Evolutionary conservation across 2,113 vertebrate species (phyloP).

Genomic region (Lepus europaeus): DNA sequence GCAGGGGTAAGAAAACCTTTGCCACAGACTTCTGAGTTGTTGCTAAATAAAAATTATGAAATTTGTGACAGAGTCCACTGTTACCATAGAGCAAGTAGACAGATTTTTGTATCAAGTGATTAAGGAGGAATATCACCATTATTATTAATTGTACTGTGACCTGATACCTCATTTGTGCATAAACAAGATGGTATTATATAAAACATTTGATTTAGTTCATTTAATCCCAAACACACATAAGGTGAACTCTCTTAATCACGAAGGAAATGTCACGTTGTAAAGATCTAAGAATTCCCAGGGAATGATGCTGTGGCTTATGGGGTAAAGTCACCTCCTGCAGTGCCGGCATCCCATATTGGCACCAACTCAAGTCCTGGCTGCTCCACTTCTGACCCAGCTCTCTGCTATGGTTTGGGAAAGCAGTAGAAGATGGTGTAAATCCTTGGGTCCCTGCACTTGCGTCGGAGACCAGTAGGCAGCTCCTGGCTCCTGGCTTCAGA

Average conservation of each 20-base stretch:
- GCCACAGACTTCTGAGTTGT: neutral
- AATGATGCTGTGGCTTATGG: too few relatives aligned
- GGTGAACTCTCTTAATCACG: neutral
- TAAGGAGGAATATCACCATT: neutral
- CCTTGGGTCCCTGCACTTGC: too few relatives aligned
- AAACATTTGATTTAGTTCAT: neutral
- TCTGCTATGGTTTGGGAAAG: too few relatives aligned
- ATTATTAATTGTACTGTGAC: neutral
- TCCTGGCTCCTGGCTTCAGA: too few relatives aligned
- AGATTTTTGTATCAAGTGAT: neutral
- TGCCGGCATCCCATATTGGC: too few relatives aligned
- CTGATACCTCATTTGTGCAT: neutral
- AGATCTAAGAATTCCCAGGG: neutral
- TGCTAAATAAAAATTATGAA: slow-evolving; percentile 48
- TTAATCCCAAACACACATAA: slow-evolving; percentile 9
- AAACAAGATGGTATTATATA: neutral
- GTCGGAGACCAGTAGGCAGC: too few relatives aligned
- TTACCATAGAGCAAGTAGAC: neutral
- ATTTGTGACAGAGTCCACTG: slow-evolving; percentile 11
- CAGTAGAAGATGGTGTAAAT: too few relatives aligned
- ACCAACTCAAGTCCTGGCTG: too few relatives aligned
- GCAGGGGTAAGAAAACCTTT: neutral
- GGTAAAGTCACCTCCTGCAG: too few relatives aligned
- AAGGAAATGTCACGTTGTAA: neutral
- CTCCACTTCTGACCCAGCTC: too few relatives aligned